These are phyloP conservation scores for Peucedramus taeniatus DNA, from an alignment of 2,113 vertebrate genomes.

Conservation along the genomic window DNA sequence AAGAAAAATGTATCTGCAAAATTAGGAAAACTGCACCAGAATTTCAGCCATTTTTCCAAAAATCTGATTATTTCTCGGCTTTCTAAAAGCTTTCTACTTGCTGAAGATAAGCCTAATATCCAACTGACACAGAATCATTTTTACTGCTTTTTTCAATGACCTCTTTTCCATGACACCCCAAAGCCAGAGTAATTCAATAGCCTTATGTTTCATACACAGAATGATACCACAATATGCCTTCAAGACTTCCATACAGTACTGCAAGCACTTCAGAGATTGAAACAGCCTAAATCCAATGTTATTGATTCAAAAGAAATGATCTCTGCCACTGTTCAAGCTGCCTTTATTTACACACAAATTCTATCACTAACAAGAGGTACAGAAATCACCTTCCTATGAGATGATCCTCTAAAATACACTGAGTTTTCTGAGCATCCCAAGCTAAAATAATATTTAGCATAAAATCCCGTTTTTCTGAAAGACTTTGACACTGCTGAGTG, in stretches of 20 bases:
- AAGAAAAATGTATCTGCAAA: background rate
- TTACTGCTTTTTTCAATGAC: background rate
- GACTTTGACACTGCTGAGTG: background rate
- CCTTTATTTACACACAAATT: background rate
- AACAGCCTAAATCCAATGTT: background rate
- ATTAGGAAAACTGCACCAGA: background rate
- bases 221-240: background rate
- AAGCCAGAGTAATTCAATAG: background rate
- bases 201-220: background rate
- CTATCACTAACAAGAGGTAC: background rate
- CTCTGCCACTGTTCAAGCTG: background rate
- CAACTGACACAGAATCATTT: background rate
- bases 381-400: background rate
- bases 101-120: background rate
- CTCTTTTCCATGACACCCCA: background rate
- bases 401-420: background rate
- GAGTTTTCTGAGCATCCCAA: background rate
- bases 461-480: background rate
- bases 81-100: background rate
- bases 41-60: background rate
- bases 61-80: background rate
- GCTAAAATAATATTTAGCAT: background rate
- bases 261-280: background rate
- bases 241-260: background rate
- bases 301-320: background rate